Conservation (phyloP, 2,888 invertebrate species). For the Lepidonotus clava region DNA sequence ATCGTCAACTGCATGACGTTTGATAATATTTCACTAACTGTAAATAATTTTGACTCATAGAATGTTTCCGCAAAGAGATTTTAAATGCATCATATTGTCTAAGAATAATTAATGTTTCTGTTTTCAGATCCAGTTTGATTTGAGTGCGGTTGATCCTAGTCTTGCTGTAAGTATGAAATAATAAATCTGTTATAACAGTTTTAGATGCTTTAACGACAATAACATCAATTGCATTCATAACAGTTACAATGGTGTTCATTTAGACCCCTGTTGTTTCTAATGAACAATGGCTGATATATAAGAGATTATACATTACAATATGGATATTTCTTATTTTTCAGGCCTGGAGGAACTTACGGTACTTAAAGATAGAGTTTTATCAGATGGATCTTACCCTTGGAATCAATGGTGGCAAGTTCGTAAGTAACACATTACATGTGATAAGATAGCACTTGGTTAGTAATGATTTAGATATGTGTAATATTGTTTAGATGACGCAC, state of each 20-base stretch:
- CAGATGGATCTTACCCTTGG: conserved; percentile 68
- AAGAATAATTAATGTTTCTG: too few relatives aligned
- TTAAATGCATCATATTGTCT: too few relatives aligned
- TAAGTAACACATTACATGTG: too few relatives aligned
- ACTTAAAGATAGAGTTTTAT: conserved; percentile 67
- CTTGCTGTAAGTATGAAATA: conserved; percentile 22
- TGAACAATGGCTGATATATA: not conserved
- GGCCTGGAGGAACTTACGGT: conserved; percentile 61
- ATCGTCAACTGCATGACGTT: too few relatives aligned
- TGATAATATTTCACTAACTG: too few relatives aligned
- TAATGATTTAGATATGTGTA: too few relatives aligned
- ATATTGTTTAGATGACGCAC: too few relatives aligned
- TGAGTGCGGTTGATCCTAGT: not conserved
- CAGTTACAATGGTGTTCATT: not conserved
- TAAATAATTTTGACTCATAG: too few relatives aligned
- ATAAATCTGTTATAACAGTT: not conserved
- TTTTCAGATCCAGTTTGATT: conserved; percentile 53
- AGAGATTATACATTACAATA: not conserved
- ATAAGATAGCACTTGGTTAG: too few relatives aligned
- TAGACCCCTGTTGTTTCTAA: not conserved
- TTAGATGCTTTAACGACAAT: not conserved
- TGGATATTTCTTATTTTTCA: conserved; percentile 1
- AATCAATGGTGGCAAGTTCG: conserved; percentile 64
- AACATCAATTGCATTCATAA: too few relatives aligned
- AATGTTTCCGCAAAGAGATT: too few relatives aligned